phyloP scores from a whole-genome alignment of 2,888 invertebrate species.

The Crioceris asparagi region DNA sequence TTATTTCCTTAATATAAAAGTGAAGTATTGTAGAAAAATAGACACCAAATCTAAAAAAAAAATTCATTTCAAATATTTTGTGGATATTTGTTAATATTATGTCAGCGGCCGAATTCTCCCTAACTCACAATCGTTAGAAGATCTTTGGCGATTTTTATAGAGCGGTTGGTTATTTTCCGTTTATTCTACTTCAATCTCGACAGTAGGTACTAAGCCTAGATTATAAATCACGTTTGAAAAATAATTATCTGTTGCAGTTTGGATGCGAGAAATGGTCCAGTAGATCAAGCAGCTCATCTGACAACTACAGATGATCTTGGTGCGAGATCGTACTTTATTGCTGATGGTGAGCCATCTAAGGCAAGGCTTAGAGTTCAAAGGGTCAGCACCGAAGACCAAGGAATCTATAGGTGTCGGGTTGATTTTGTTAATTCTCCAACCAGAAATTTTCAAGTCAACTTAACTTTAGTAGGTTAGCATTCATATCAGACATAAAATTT shows the following conservation, averaged over 20 bases:
- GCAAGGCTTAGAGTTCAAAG: slow-evolving; percentile 65
- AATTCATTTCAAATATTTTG: too few species aligned
- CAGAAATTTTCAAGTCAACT: slow-evolving; percentile 72
- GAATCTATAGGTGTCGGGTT: slow-evolving; percentile 76
- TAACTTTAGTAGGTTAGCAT: slow-evolving; percentile 75
- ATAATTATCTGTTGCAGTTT: slow-evolving; percentile 48
- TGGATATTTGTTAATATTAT: too few species aligned
- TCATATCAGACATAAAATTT: too few species aligned
- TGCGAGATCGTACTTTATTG: slow-evolving; percentile 61
- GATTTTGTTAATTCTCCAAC: slow-evolving; percentile 86
- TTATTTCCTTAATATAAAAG: too few species aligned
- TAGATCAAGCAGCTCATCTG: slow-evolving; percentile 58
- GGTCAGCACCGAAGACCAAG: slow-evolving; percentile 65
- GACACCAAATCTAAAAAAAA: too few species aligned
- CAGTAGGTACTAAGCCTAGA: background rate
- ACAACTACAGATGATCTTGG: slow-evolving; percentile 71
- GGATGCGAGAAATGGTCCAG: slow-evolving; percentile 64
- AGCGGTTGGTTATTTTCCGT: too few species aligned
- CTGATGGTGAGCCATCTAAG: slow-evolving; percentile 59
- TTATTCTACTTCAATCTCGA: background rate
- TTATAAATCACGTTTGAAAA: background rate
- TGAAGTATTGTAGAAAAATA: too few species aligned
- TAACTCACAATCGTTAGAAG: too few species aligned
- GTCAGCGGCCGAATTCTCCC: too few species aligned
- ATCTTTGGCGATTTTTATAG: too few species aligned